A percentile compares a stretch with the other conserved stretches of the same genome.
Evolutionary conservation across 2,888 invertebrate species (phyloP).

Genomic region (Patella depressa): DNA sequence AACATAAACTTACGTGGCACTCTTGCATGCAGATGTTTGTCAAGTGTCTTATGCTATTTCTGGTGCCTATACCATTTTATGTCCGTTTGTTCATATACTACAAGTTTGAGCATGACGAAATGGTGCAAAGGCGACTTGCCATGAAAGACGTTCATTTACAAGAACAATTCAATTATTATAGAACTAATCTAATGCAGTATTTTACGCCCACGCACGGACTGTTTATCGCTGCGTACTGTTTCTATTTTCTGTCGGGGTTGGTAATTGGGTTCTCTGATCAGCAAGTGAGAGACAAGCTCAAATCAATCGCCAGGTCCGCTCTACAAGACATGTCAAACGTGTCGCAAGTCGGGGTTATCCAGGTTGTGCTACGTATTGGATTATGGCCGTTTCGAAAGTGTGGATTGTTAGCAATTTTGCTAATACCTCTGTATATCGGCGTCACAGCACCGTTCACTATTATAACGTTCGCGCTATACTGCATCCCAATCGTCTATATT

Average conservation of each 20-base stretch:
- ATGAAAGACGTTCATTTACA: constrained; percentile 43
- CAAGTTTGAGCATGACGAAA: constrained; percentile 61
- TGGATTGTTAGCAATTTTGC: constrained; percentile 59
- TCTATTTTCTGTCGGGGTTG: constrained; percentile 59
- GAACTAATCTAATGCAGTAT: constrained; percentile 62
- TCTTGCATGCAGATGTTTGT: constrained; percentile 50
- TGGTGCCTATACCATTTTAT: constrained; percentile 66
- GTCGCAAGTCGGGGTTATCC: constrained; percentile 60
- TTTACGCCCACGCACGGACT: constrained; percentile 62
- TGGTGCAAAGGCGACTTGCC: constrained; percentile 45
- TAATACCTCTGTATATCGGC: constrained; percentile 57
- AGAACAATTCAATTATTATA: constrained; percentile 52
- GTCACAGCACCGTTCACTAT: constrained; percentile 54
- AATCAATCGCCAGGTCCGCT: constrained; percentile 55
- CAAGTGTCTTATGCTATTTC: constrained; percentile 53
- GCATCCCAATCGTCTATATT: constrained; percentile 64
- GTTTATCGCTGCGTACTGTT: constrained; percentile 60
- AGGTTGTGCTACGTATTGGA: constrained; percentile 56
- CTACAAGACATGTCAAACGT: constrained; percentile 64
- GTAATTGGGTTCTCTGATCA: constrained; percentile 55
- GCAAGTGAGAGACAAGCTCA: constrained; percentile 47
- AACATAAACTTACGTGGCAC: constrained; percentile 57
- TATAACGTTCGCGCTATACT: constrained; percentile 57
- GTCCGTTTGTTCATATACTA: constrained; percentile 63
- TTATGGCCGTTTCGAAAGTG: constrained; percentile 66